A percentile compares a stretch with the other conserved stretches of the same genome.
These are phyloP conservation scores for Heliconius hewitsoni DNA, from an alignment of 1,140 invertebrate species.

Conservation along the genomic window DNA sequence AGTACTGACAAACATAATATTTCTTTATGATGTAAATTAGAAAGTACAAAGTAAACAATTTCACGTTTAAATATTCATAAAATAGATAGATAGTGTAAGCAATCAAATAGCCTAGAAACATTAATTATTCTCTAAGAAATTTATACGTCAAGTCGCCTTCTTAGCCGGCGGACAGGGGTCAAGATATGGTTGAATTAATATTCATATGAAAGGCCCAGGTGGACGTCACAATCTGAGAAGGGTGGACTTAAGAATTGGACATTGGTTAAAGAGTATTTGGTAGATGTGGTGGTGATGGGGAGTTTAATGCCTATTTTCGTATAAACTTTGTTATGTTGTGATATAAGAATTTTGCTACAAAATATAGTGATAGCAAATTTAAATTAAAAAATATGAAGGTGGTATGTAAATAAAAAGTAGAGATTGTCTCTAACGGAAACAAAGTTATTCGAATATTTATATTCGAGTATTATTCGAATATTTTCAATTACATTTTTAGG, in stretches of 20 bases:
- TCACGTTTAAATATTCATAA: conserved; percentile 39
- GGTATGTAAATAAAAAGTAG: too few relatives aligned
- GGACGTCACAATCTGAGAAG: conserved; percentile 78
- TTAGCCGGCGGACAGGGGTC: conserved; percentile 68
- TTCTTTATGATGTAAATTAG: not conserved
- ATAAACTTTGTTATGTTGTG: too few relatives aligned
- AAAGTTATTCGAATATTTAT: too few relatives aligned
- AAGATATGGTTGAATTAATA: conserved; percentile 81
- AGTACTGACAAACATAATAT: not conserved
- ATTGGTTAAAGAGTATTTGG: conserved; percentile 43
- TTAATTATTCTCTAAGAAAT: conserved; percentile 76
- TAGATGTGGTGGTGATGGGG: conserved; percentile 22
- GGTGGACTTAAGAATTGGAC: conserved; percentile 74
- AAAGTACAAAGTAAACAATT: conserved; percentile 22
- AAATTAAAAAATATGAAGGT: too few relatives aligned
- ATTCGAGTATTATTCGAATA: too few relatives aligned
- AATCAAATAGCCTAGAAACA: conserved; percentile 52
- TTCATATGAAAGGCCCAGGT: conserved; percentile 78
- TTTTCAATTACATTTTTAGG: too few relatives aligned
- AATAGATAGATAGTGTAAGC: conserved; percentile 36
- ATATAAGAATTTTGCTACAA: too few relatives aligned
- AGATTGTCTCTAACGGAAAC: too few relatives aligned
- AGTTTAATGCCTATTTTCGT: conserved; percentile 28
- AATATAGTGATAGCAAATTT: too few relatives aligned
- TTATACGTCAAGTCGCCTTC: conserved; percentile 74